Percentiles rank a stretch among this genome's conserved stretches.
phyloP scores from a whole-genome alignment of 2,113 vertebrate genomes.

The Pedionomus torquatus region DNA sequence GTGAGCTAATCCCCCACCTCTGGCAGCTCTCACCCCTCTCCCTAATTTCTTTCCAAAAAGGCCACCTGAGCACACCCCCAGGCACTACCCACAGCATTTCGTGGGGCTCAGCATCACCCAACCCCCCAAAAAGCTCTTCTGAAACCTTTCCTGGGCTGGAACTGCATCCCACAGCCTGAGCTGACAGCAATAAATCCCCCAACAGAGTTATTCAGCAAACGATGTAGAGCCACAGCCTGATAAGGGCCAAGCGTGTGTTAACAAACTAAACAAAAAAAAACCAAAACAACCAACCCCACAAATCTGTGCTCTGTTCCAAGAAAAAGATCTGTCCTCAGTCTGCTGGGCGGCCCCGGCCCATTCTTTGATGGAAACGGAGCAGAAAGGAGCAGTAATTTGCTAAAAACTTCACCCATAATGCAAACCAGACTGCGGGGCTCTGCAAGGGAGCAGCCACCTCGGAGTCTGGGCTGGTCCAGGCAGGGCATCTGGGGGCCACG shows the following conservation, averaged over 20 bases:
- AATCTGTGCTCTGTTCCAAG: background rate
- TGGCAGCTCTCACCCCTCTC: background rate
- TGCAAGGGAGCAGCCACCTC: background rate
- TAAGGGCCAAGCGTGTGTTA: background rate
- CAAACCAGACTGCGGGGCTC: background rate
- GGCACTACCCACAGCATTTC: background rate
- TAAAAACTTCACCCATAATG: slow-evolving; percentile 29
- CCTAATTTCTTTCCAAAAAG: background rate
- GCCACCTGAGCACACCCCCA: background rate
- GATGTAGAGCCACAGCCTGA: background rate
- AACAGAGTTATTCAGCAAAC: fast-evolving
- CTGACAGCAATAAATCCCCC: background rate
- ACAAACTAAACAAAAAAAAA: background rate
- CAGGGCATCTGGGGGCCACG: fast-evolving
- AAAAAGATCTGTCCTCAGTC: background rate
- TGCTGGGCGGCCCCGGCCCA: background rate
- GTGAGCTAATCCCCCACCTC: background rate
- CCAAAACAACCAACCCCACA: background rate
- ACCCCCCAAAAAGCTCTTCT: background rate
- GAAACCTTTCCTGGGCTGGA: background rate
- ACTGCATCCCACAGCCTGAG: fast-evolving
- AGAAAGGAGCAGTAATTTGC: slow-evolving; percentile 50
- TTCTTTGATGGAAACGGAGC: slow-evolving; percentile 41
- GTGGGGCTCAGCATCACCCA: background rate
- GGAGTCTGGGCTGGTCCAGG: background rate